Conservation (phyloP, 2,797 vertebrate species). For the Pangasius krempfi region DNA sequence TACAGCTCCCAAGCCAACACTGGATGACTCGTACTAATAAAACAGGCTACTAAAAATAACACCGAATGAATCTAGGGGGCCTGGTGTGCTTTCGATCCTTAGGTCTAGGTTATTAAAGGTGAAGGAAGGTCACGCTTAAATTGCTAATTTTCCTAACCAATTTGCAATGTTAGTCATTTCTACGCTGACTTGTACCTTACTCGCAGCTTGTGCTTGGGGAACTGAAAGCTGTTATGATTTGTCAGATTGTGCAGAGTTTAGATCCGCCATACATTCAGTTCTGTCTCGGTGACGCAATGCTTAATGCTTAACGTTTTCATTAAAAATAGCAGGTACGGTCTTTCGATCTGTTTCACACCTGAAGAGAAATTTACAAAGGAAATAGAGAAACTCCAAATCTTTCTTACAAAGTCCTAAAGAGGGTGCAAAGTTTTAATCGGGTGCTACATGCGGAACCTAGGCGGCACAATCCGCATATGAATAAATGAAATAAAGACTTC, state of each 20-base stretch:
- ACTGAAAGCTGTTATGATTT: neutral
- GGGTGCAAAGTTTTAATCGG: neutral
- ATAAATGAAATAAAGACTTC: neutral
- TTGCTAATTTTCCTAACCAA: neutral
- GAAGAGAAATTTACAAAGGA: neutral
- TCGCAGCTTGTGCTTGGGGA: neutral
- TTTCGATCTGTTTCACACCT: neutral
- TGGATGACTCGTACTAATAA: neutral
- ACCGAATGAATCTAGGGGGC: neutral
- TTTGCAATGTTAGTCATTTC: neutral
- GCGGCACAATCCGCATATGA: neutral
- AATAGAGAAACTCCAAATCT: neutral
- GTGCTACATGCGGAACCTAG: neutral
- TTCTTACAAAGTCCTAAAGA: neutral
- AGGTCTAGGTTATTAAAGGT: neutral
- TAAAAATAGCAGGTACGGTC: neutral
- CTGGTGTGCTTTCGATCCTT: neutral
- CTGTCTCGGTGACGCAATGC: neutral
- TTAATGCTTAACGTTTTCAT: neutral
- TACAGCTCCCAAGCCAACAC: neutral
- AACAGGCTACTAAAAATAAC: too few species aligned
- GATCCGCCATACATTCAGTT: slow-evolving; percentile 17
- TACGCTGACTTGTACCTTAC: neutral
- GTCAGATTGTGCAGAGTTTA: neutral
- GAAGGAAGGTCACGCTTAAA: neutral